Percentiles rank a stretch among this genome's conserved stretches.
Conservation (phyloP, 2,797 vertebrate genomes). For the Neosalanx taihuensis region DNA sequence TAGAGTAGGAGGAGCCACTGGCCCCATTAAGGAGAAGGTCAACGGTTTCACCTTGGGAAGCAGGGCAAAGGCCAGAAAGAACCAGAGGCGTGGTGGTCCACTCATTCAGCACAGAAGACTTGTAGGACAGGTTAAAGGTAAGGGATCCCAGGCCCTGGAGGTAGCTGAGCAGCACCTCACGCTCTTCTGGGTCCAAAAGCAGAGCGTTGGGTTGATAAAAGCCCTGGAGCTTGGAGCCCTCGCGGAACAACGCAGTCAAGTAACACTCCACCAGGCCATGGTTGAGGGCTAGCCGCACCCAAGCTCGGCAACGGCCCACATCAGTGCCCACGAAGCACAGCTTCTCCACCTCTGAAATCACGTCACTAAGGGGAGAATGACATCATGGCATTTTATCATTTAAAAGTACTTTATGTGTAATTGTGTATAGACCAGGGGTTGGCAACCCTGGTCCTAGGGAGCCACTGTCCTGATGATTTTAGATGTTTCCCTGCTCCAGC, state of each 20-base stretch:
- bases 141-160: constrained; percentile 89
- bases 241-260: constrained; percentile 84
- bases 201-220: constrained; percentile 86
- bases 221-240: constrained; percentile 74
- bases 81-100: constrained; percentile 92
- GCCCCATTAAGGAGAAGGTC: constrained; percentile 54
- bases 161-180: constrained; percentile 92
- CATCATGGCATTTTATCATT: neutral
- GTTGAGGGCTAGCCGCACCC: constrained; percentile 91
- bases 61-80: constrained; percentile 87
- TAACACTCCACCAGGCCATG: constrained; percentile 93
- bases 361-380: constrained; percentile 72
- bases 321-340: constrained; percentile 87
- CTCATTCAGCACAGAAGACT: constrained; percentile 89
- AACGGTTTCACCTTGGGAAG: constrained; percentile 60
- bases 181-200: constrained; percentile 85
- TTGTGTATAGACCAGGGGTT: neutral
- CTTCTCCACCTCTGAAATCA: constrained; percentile 85
- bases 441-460: too few species aligned
- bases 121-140: constrained; percentile 90
- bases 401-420: neutral
- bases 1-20: constrained; percentile 32
- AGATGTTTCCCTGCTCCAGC: too few species aligned
- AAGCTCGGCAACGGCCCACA: constrained; percentile 90
- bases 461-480: too few species aligned